Conservation (phyloP, 2,797 vertebrate species). For the Sebastes oblongus region DNA sequence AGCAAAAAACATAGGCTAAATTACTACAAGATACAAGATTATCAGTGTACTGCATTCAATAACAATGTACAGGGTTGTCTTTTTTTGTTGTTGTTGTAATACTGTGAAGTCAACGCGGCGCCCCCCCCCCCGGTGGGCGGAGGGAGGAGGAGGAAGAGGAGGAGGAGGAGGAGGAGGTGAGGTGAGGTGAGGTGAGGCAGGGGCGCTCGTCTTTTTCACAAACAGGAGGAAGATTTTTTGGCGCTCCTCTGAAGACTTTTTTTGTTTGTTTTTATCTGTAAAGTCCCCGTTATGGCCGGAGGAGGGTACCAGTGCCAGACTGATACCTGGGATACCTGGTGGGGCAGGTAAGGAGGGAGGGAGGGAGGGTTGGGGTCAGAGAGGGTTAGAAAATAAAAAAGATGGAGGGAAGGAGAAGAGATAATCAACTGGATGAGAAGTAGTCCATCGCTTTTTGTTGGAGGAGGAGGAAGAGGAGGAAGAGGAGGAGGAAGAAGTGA, state of each 20-base stretch:
- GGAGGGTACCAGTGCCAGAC: conserved; percentile 81
- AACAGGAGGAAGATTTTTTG: conserved; percentile 49
- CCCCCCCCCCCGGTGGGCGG: conserved; percentile 23
- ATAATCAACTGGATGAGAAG: neutral
- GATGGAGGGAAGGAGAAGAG: neutral
- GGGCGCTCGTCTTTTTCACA: conserved; percentile 59
- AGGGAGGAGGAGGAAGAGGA: neutral
- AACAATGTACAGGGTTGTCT: conserved; percentile 79
- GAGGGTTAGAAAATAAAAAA: neutral
- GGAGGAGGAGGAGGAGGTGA: too few species aligned
- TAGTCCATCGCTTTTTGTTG: neutral
- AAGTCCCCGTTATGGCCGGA: conserved; percentile 33
- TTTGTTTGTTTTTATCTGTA: conserved; percentile 2
- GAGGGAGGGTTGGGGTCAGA: neutral
- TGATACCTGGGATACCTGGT: conserved; percentile 63
- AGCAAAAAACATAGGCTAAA: conserved; percentile 80
- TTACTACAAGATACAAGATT: conserved; percentile 84
- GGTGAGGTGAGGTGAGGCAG: neutral
- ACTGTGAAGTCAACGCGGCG: conserved; percentile 74
- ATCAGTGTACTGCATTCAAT: conserved; percentile 84
- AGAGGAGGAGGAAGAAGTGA: neutral
- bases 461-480: too few species aligned
- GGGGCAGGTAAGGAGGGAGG: neutral
- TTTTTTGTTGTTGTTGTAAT: conserved; percentile 65
- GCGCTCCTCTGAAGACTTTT: conserved; percentile 36